phyloP scores from a whole-genome alignment of 1,140 invertebrate genomes.

The Drosophila nasuta region DNA sequence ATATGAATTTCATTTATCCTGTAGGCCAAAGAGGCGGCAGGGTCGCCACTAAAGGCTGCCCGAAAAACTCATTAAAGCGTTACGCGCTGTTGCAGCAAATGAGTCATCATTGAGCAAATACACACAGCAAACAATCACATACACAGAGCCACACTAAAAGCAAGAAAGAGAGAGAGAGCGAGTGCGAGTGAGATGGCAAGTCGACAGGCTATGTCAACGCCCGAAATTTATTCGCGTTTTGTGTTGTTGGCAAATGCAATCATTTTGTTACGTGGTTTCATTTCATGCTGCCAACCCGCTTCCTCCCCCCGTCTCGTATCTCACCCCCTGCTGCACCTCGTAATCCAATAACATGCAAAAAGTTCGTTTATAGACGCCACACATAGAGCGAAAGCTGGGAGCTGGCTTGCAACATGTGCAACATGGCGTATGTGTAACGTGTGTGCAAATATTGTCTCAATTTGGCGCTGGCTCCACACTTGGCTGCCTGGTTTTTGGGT shows the following conservation, averaged over 20 bases:
- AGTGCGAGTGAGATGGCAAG: background rate
- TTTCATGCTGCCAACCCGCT: constrained; percentile 34
- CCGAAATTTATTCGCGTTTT: constrained; percentile 49
- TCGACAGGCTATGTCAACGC: constrained; percentile 35
- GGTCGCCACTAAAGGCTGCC: background rate
- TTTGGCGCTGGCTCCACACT: constrained; percentile 66
- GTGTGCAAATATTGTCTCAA: constrained; percentile 81
- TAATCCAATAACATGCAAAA: constrained; percentile 74
- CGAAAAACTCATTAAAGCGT: constrained; percentile 74
- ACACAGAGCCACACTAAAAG: background rate
- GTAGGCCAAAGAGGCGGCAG: background rate
- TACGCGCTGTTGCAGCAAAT: constrained; percentile 68
- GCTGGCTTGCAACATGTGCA: constrained; percentile 38
- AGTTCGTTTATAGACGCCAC: constrained; percentile 70
- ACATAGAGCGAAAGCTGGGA: constrained; percentile 2
- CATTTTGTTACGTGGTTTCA: constrained; percentile 78
- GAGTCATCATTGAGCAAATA: constrained; percentile 69
- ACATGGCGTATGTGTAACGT: constrained; percentile 74
- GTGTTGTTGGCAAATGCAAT: constrained; percentile 70
- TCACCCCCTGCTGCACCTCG: background rate
- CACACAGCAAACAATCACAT: constrained; percentile 25
- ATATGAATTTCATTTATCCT: constrained; percentile 36
- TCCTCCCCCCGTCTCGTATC: background rate
- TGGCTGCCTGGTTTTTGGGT: constrained; percentile 50
- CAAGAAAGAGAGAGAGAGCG: background rate